Evolutionary conservation across 1,140 invertebrate genomes (phyloP), one percentile per base, ranked within the genome.

Genomic region (Ephestia elutella): DNA sequence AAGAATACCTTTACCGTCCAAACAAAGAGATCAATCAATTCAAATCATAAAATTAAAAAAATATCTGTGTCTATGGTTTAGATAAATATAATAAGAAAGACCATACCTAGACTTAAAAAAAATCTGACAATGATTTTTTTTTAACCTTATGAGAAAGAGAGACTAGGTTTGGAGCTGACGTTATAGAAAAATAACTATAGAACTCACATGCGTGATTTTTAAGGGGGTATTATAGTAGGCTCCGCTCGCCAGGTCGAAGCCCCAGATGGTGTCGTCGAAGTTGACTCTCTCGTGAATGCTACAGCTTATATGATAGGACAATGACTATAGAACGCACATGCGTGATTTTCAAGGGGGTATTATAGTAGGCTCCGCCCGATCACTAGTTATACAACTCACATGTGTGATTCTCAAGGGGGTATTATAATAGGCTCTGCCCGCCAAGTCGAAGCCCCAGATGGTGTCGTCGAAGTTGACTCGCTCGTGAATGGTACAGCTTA

Each of bases 201-300:
- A n/a, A 38, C 32, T 38, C 66, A 78, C 75, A 51, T 53, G 57
- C 20, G 70, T 73, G 19, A 78, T 58, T 53, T 60, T 63, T 25
- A 78, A 54, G 1, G 75, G 72, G 0, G 65, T 71, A 35, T 71
- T 59, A 35, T 78, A 78, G 35, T 70, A 65, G 2, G 62, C 28
- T 7, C 75, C 75, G 0, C 75, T 72, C 28, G 70, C 75, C 15
- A 78, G 50, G 38, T 75, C 57, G 56, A 78, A 78, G 9, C 75
- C 75, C 75, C 75, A 78, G 10, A 78, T 70, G 10, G 75, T 72
- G 58, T 78, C 75, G 35, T 78, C 72, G 53, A 78, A 78, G 63
- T 70, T 78, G 48, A 78, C 72, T 32, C 63, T 65, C 50, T 78
- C 75, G 35, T 78, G 75, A 8, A 78, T 65, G 7, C n/a, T n/a